phyloP scores from a whole-genome alignment of 2,113 vertebrate species.

The Tachycineta bicolor region DNA sequence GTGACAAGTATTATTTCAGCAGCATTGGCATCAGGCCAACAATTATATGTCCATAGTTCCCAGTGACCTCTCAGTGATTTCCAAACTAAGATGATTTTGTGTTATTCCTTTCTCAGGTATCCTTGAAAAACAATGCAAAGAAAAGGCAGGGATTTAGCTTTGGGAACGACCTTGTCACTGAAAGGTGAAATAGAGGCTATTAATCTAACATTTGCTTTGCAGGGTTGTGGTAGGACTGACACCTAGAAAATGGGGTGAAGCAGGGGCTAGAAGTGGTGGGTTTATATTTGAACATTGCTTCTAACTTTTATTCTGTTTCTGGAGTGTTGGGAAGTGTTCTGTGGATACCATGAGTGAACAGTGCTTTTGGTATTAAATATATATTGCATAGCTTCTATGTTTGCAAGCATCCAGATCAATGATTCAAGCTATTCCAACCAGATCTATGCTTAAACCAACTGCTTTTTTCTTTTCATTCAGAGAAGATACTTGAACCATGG shows the following conservation, averaged over 20 bases:
- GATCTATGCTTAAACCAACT: not conserved
- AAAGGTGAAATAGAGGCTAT: not conserved
- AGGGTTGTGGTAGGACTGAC: not conserved
- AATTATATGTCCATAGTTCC: not conserved
- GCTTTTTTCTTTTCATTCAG: not conserved
- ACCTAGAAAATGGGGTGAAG: not conserved
- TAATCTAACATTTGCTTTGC: not conserved
- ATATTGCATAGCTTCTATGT: not conserved
- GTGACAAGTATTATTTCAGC: not conserved
- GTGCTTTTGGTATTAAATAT: slow-evolving; percentile 1
- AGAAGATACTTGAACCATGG: not conserved
- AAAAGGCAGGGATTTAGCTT: not conserved
- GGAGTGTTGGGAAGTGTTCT: not conserved
- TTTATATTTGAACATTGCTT: not conserved
- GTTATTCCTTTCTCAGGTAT: not conserved
- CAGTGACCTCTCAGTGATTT: not conserved
- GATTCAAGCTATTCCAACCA: not conserved
- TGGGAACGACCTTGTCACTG: not conserved
- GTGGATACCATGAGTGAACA: not conserved
- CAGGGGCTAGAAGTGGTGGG: not conserved
- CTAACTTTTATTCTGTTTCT: not conserved
- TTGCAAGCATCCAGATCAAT: not conserved
- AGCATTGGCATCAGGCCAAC: not conserved
- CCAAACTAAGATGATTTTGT: not conserved
- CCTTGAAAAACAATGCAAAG: not conserved